Conservation (phyloP, 2,113 vertebrate genomes). For the Pseudopodoces humilis region DNA sequence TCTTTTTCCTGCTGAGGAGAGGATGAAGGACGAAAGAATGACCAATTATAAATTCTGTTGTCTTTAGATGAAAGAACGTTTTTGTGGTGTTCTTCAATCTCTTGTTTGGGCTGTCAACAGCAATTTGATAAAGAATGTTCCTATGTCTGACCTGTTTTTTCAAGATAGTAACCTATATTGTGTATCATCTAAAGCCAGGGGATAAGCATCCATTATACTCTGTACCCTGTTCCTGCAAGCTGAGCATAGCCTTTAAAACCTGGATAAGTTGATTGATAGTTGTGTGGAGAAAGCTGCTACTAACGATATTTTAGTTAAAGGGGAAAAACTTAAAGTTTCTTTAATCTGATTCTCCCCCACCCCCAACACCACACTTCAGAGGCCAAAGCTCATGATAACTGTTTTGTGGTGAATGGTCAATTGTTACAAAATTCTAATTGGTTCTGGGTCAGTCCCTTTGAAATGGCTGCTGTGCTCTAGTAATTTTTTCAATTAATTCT, state of each 20-base stretch:
- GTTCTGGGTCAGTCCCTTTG: constrained; percentile 84
- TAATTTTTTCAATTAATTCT: constrained; percentile 88
- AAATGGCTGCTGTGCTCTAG: constrained; percentile 75
- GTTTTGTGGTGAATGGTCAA: constrained; percentile 79
- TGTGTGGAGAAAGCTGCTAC: constrained; percentile 51
- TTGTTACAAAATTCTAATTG: constrained; percentile 86
- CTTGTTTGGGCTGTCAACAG: constrained; percentile 82
- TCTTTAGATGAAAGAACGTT: constrained; percentile 81
- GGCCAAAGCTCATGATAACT: constrained; percentile 76
- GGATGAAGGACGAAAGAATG: constrained; percentile 70
- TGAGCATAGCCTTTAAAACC: constrained; percentile 64
- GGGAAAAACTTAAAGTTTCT: constrained; percentile 58
- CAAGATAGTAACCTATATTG: constrained; percentile 76
- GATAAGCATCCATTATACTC: constrained; percentile 62
- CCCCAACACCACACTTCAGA: constrained; percentile 74
- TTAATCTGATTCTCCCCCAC: constrained; percentile 67
- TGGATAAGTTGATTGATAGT: constrained; percentile 52
- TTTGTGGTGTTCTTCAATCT: constrained; percentile 73
- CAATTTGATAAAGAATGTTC: constrained; percentile 79
- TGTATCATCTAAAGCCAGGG: constrained; percentile 60
- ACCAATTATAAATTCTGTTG: constrained; percentile 77
- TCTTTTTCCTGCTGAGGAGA: constrained; percentile 73
- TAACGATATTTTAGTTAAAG: constrained; percentile 58
- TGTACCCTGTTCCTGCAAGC: constrained; percentile 13
- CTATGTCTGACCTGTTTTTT: constrained; percentile 79